phyloP scores from a whole-genome alignment of 2,888 invertebrate species.

The Strigamia crassipes region DNA sequence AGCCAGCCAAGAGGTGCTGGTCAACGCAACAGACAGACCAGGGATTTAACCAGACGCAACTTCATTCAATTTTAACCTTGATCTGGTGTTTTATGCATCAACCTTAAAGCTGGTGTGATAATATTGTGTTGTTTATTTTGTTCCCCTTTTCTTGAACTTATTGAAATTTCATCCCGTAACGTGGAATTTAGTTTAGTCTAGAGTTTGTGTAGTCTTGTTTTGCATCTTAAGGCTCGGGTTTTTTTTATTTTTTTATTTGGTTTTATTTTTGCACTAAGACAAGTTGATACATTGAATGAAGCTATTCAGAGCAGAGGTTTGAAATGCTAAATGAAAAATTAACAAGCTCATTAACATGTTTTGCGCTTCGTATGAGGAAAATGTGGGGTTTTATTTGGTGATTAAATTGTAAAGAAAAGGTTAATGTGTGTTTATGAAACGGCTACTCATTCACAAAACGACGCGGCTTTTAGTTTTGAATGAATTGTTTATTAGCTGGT shows the following conservation, averaged over 20 bases:
- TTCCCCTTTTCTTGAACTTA: background rate
- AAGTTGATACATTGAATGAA: background rate
- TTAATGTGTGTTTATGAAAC: slow-evolving; percentile 16
- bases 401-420: slow-evolving; percentile 22
- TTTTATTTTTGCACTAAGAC: background rate
- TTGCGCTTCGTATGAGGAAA: background rate
- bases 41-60: background rate
- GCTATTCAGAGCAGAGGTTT: background rate
- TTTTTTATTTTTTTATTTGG: background rate
- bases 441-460: slow-evolving; percentile 13
- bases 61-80: background rate
- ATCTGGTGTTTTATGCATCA: background rate
- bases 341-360: slow-evolving; percentile 38
- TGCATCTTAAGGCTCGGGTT: background rate
- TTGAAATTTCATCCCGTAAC: background rate
- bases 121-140: background rate
- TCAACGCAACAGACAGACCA: background rate
- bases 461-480: background rate
- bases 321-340: slow-evolving; percentile 3
- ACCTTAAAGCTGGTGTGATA: background rate
- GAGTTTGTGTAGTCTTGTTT: slow-evolving; percentile 3
- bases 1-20: background rate
- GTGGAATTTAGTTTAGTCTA: background rate
- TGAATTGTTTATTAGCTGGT: background rate
- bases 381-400: slow-evolving; percentile 23